phyloP scores from a whole-genome alignment of 2,797 vertebrate genomes.

The Sitta carolinensis region DNA sequence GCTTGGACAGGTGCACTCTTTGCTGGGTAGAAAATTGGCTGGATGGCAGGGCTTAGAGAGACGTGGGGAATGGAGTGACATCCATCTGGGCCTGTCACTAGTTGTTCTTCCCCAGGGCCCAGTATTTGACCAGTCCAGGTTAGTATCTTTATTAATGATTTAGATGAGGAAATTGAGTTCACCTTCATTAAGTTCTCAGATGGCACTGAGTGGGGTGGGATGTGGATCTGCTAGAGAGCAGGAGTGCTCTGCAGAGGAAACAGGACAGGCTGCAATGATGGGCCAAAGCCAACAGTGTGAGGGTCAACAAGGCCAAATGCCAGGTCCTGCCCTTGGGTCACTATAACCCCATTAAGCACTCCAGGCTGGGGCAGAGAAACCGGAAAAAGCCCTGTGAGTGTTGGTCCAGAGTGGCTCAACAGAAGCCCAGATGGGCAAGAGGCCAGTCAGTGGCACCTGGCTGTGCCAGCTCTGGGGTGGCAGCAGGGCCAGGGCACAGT shows the following conservation, averaged over 20 bases:
- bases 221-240: not conserved
- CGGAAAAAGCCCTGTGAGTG: not conserved
- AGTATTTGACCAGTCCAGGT: not conserved
- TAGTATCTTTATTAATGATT: not conserved
- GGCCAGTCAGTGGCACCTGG: not conserved
- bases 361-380: not conserved
- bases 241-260: not conserved
- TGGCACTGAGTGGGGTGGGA: not conserved
- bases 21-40: not conserved
- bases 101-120: not conserved
- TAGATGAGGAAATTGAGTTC: not conserved
- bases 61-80: not conserved
- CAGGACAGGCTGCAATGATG: not conserved
- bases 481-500: not conserved
- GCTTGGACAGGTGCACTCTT: not conserved
- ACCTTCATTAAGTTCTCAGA: not conserved
- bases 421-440: not conserved
- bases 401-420: not conserved
- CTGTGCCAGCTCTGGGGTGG: not conserved
- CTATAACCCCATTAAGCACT: not conserved
- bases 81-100: fast-evolving
- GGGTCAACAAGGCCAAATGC: not conserved
- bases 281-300: not conserved
- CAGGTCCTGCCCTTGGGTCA: not conserved
- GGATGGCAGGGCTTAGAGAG: not conserved